Base-by-base conservation (phyloP, 2,797 vertebrate species). In the Gallinago nigripennis region DNA sequence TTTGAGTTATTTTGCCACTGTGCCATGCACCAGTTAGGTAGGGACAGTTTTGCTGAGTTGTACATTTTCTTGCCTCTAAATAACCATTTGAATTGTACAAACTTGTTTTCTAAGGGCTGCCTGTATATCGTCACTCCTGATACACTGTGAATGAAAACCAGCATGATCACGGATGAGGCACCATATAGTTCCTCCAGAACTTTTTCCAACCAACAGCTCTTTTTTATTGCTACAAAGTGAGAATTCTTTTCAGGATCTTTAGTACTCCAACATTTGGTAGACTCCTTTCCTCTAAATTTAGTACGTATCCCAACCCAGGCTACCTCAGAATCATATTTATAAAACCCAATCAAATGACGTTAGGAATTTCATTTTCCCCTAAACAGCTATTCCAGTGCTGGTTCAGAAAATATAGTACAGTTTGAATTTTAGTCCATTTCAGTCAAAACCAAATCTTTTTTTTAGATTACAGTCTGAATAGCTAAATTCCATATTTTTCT, bases 1-100 rank as follows among this genome's bases (percentile, higher is more conserved):
- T 95, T 88, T 96, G 93, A 97, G 96, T 92, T 83, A 6, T 46
- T 95, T 72, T 86, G 20, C 33, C 60, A 68, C 88, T 94, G 79
- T 65, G 33, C 46, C 9, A 2, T 51, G 27, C 46, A 60, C n/a
- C 35, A 50, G 21, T 78, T 71, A 12, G 21, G 19, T 54, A 50
- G 45, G n/a, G 30, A 19, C 6, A 25, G 8, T 73, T 70, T 53
- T 70, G 45, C 48, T 84, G 79, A 69, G 21, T 39, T 39, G 39
- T 39, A 39, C 39, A 14, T 12, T 39, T 39, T 39, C 39, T 39
- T 39, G 12, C 13, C 39, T 39, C 39, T 39, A 39, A 39, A 39
- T 39, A 39, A 39, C 39, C 39, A 39, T 60, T 68, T 51, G 35
- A 84, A 37, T 79, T 18, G 35, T 53, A 17, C 7, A 41, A 16